phyloP scores from a whole-genome alignment of 2,113 vertebrate species.

The Desmodus rotundus region DNA sequence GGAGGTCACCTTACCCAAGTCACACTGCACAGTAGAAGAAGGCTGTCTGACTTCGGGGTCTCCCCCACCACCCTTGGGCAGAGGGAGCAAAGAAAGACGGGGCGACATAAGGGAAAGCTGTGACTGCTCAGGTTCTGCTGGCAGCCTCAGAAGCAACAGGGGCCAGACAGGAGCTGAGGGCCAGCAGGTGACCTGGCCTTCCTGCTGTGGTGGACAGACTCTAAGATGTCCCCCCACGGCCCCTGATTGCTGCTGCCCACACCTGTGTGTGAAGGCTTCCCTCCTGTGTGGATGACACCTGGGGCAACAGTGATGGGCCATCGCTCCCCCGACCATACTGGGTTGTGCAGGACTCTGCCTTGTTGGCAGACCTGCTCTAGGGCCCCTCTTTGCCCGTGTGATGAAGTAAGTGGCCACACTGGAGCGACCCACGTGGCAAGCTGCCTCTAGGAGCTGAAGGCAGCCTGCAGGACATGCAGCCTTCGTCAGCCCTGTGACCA shows the following conservation, averaged over 20 bases:
- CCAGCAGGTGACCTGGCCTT: neutral
- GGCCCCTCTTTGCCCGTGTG: neutral
- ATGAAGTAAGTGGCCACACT: neutral
- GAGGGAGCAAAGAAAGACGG: neutral
- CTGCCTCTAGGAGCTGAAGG: neutral
- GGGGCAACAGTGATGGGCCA: neutral
- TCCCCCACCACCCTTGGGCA: neutral
- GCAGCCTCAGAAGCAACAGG: neutral
- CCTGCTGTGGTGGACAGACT: neutral
- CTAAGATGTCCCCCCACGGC: fast-evolving
- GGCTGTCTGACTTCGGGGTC: neutral
- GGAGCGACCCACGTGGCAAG: neutral
- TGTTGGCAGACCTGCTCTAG: neutral
- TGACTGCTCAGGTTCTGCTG: neutral
- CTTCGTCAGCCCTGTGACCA: fast-evolving
- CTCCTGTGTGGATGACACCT: neutral
- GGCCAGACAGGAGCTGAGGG: neutral
- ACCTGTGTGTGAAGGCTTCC: neutral
- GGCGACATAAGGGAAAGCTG: neutral
- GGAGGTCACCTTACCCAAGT: neutral
- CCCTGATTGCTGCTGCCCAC: no score
- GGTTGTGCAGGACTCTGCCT: neutral
- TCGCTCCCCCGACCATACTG: no score
- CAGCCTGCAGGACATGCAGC: neutral
- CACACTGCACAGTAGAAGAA: neutral